Base-by-base conservation (phyloP, 1,140 invertebrate genomes). In the Sinella curviseta region DNA sequence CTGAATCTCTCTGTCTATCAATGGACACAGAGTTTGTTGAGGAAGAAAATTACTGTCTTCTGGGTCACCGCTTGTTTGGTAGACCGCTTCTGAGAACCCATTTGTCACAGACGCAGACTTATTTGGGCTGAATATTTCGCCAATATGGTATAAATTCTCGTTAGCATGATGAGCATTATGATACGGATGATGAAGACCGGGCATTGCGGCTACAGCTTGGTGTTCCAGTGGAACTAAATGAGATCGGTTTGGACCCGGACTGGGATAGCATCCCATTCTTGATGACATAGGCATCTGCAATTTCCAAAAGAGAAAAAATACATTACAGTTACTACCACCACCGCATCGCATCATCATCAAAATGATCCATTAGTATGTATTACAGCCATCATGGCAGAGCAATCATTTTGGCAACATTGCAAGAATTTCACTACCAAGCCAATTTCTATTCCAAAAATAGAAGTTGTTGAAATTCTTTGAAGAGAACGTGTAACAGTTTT, bases 1-100 rank as follows among this genome's bases (percentile, higher is more conserved):
- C 85, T 89, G 88, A 76, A 88, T 88, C 31, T 86, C 88, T 74
- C 88, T 82, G 77, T 89, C 88, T 82, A 86, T 86, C 39, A 88
- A 85, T 39, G 84, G 85, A 67, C 81, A 54, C 84, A 81, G 17
- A 33, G 33, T 26, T 78, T 84, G 77, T 73, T 79, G 83, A n/a
- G 79, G 81, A 76, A 81, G 76, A 67, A 82, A 84, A 79, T 82
- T 82, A 33, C 70, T 60, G 73, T 82, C 80, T 78, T 84, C 83
- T 24, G 83, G 83, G 70, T 84, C 83, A 2, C 88, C 89, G 82
- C 88, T 89, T n/a, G n/a, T n/a, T 84, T 89, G 88, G 76, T 90
- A 89, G 33, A 78, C 87, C 85, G 74, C 85, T 85, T 80, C 84
- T 3, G 81, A 81, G 55, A 84, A 84, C 4, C 81, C 80, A 79